Conservation (phyloP, 2,797 vertebrate genomes). For the Hydrophis major region DNA sequence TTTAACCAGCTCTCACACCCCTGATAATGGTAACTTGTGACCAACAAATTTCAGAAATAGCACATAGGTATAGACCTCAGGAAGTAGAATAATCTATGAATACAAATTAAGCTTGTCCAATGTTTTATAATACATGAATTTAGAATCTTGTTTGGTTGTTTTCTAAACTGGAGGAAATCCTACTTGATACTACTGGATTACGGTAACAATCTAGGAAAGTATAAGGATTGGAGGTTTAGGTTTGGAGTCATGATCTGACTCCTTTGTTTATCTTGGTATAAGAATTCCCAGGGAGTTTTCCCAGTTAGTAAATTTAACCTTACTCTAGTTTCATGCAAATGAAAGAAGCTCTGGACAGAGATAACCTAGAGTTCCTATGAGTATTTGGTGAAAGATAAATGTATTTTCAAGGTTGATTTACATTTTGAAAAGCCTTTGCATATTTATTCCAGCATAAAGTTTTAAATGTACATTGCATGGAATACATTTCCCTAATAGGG, state of each 20-base stretch:
- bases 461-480: background rate
- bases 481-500: background rate
- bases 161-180: background rate
- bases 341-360: background rate
- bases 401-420: background rate
- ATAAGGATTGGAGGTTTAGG: background rate
- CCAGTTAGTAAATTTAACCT: background rate
- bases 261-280: background rate
- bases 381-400: background rate
- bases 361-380: background rate
- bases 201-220: background rate
- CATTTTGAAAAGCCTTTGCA: background rate
- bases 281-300: background rate
- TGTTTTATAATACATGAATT: background rate
- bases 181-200: background rate
- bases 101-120: background rate
- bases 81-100: background rate
- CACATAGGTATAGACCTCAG: background rate
- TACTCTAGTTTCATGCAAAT: background rate
- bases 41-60: background rate
- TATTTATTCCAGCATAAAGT: background rate
- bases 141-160: background rate
- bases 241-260: background rate
- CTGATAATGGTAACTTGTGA: background rate
- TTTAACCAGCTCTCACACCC: no score